Evolutionary conservation across 2,888 invertebrate species (phyloP).

Genomic region (Meteorus cinctellus): DNA sequence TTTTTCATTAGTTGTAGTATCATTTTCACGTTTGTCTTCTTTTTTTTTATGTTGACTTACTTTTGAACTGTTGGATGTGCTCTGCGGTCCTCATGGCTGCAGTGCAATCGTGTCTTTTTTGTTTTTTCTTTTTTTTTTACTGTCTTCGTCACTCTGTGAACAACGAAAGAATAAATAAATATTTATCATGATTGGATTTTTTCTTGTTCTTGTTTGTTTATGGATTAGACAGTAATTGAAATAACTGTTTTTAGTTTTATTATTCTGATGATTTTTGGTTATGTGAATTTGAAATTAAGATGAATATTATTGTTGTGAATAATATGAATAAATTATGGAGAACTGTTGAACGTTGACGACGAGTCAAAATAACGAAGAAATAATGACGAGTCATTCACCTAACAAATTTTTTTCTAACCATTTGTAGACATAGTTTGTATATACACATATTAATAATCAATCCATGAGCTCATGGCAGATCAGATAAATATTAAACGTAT

Average conservation of each 20-base stretch:
- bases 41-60: conserved; percentile 59
- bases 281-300: neutral
- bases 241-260: neutral
- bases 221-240: neutral
- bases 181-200: neutral
- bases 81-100: conserved; percentile 65
- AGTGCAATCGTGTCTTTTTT: conserved; percentile 43
- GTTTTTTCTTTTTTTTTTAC: neutral
- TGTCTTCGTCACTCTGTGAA: neutral
- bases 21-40: neutral
- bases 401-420: neutral
- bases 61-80: conserved; percentile 68
- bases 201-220: neutral
- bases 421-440: neutral
- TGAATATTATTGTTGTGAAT: neutral
- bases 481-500: neutral
- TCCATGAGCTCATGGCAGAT: neutral
- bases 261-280: neutral
- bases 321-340: neutral
- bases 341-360: neutral
- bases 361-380: neutral
- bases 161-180: neutral
- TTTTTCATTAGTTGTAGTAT: neutral
- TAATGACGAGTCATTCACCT: neutral
- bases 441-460: conserved; percentile 3